phyloP scores from a whole-genome alignment of 2,797 vertebrate genomes.

The Gallinago nigripennis region DNA sequence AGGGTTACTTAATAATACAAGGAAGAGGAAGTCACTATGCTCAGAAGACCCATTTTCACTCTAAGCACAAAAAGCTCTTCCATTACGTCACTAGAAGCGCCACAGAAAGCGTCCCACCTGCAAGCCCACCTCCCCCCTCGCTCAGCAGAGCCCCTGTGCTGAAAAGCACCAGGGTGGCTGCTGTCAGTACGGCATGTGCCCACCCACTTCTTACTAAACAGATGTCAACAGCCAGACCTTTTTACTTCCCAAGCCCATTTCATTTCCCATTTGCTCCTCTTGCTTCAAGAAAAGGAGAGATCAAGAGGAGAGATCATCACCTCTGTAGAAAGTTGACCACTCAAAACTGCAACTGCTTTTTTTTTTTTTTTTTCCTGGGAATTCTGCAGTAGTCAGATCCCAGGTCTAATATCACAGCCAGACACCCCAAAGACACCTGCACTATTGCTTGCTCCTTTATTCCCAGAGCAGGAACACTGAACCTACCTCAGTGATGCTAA shows the following conservation, averaged over 20 bases:
- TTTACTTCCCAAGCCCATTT: not conserved
- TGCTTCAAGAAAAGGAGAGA: not conserved
- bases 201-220: not conserved
- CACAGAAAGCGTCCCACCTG: not conserved
- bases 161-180: fast-evolving
- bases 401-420: not conserved
- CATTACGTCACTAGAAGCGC: not conserved
- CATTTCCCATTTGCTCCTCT: not conserved
- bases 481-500: not conserved
- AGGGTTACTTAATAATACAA: constrained; percentile 4
- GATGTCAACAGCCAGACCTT: not conserved
- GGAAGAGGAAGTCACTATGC: not conserved
- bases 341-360: not conserved
- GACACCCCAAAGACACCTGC: not conserved
- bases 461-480: not conserved
- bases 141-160: not conserved
- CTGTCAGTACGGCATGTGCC: fast-evolving
- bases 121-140: not conserved
- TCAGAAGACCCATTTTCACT: not conserved
- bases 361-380: not conserved
- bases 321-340: not conserved
- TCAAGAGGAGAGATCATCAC: not conserved
- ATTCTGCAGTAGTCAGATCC: not conserved
- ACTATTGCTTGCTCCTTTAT: not conserved
- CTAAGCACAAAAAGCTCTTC: not conserved